Percentiles rank a stretch among this genome's conserved stretches.
Conservation (phyloP, 2,113 vertebrate genomes). For the Machaerirhynchus nigripectus region DNA sequence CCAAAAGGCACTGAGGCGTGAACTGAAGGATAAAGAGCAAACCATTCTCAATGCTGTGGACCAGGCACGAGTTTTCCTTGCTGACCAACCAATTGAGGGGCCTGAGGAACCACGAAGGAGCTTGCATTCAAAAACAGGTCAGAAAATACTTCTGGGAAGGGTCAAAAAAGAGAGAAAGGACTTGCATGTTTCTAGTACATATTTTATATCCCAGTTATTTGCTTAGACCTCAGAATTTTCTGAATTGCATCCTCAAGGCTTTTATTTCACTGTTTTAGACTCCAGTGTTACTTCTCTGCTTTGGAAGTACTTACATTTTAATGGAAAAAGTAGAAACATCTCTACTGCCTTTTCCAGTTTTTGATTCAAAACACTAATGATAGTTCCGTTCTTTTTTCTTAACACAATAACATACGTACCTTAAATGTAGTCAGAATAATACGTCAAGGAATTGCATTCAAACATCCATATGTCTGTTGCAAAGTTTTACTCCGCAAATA, state of each 20-base stretch:
- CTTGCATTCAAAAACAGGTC: conserved; percentile 87
- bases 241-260: not conserved
- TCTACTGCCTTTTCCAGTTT: not conserved
- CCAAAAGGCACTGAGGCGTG: conserved; percentile 81
- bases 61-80: conserved; percentile 91
- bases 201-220: not conserved
- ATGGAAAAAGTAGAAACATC: not conserved
- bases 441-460: not conserved
- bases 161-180: not conserved
- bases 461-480: not conserved
- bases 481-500: not conserved
- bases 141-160: not conserved
- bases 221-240: not conserved
- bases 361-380: not conserved
- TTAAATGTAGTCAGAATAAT: not conserved
- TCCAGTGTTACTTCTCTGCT: not conserved
- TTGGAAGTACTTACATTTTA: not conserved
- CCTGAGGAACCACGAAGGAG: conserved; percentile 91
- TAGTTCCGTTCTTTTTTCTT: not conserved
- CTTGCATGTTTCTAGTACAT: not conserved
- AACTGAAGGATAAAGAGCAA: conserved; percentile 90
- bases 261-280: not conserved
- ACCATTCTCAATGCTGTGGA: conserved; percentile 86
- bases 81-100: conserved; percentile 94
- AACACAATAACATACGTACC: fast-evolving